Evolutionary conservation across 2,797 vertebrate genomes (phyloP).

Genomic region (Florisuga fusca): DNA sequence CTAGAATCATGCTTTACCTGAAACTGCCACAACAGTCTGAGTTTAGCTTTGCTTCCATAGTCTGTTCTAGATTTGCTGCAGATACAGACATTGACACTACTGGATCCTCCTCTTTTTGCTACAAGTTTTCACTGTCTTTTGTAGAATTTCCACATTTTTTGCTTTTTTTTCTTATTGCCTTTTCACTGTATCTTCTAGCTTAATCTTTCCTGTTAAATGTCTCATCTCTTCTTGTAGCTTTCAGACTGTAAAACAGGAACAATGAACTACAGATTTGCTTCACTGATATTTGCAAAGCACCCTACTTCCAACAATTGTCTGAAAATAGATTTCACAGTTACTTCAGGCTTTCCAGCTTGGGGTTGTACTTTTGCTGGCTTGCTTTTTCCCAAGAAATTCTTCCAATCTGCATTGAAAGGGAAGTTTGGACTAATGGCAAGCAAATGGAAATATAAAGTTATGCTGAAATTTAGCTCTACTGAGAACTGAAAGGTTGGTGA

Average conservation of each 20-base stretch:
- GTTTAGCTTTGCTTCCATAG: neutral
- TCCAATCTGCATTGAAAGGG: constrained; percentile 35
- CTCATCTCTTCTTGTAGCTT: constrained; percentile 29
- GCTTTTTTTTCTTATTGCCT: neutral
- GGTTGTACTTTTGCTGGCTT: neutral
- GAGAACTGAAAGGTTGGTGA: neutral
- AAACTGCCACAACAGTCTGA: neutral
- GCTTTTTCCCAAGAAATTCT: constrained; percentile 15
- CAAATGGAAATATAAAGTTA: neutral
- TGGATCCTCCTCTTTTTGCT: neutral
- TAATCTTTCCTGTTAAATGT: constrained; percentile 29
- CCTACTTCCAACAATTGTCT: constrained; percentile 25
- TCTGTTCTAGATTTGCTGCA: neutral
- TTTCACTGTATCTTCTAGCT: constrained; percentile 12
- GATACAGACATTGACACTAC: neutral
- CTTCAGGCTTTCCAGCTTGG: constrained; percentile 31
- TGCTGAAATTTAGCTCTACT: neutral
- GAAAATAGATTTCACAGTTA: constrained; percentile 24
- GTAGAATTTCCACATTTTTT: neutral
- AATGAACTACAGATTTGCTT: neutral
- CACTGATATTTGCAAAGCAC: neutral
- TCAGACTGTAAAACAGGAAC: neutral
- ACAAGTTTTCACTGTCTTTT: neutral
- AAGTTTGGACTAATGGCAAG: neutral
- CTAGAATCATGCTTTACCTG: neutral